Conservation (phyloP, 2,888 invertebrate genomes). For the Hyposoter dolosus region DNA sequence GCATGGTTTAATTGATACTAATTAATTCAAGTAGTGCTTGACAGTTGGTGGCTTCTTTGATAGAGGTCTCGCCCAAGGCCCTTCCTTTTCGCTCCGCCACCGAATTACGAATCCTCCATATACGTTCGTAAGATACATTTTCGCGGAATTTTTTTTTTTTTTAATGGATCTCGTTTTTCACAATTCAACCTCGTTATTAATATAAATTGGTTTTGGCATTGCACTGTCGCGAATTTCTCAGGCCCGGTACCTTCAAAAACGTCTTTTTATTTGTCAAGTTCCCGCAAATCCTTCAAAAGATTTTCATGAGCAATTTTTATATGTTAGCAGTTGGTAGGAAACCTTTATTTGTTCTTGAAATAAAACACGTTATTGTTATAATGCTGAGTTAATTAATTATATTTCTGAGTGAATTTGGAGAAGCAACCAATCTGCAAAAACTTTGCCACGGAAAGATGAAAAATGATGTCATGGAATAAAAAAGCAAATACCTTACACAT, state of each 20-base stretch:
- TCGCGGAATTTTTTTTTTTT: slow-evolving; percentile 29
- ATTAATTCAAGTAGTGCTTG: slow-evolving; percentile 65
- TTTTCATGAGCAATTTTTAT: not conserved
- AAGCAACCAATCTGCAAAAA: too few relatives aligned
- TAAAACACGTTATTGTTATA: not conserved
- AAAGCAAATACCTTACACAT: not conserved
- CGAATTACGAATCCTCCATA: not conserved
- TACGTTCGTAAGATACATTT: not conserved
- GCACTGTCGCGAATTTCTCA: not conserved
- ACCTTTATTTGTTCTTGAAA: not conserved
- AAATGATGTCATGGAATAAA: not conserved
- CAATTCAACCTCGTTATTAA: slow-evolving; percentile 22
- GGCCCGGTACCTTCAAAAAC: not conserved
- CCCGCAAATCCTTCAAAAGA: not conserved
- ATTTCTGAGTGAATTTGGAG: not conserved
- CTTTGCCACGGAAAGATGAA: not conserved
- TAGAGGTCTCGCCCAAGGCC: slow-evolving; percentile 1
- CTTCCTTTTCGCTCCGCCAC: not conserved
- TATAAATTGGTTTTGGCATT: slow-evolving; percentile 1
- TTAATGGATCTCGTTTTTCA: slow-evolving; percentile 10
- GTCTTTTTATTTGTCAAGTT: not conserved
- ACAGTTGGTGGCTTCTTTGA: slow-evolving; percentile 39
- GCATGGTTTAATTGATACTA: slow-evolving; percentile 65
- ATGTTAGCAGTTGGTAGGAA: not conserved
- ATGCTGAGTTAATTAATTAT: not conserved